phyloP scores from a whole-genome alignment of 30 jellyfish, hydroid and myxozoan species.

The Turritopsis dohrnii region DNA sequence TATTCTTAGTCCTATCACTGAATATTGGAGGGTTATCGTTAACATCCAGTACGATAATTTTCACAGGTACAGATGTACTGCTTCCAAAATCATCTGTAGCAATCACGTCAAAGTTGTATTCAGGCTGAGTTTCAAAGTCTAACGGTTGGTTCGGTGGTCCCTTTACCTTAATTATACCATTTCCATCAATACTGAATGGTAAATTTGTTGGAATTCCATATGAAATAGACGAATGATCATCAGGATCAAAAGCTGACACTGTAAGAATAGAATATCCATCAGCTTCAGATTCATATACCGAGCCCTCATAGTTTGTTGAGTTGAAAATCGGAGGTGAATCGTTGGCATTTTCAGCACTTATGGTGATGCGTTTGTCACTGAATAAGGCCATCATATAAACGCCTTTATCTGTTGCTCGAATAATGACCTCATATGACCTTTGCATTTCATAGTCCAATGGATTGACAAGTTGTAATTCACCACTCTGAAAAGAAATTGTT shows the following conservation, averaged over 20 bases:
- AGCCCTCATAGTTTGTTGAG: background rate
- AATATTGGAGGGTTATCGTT: conserved; percentile 76
- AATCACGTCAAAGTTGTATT: background rate
- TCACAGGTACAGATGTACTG: conserved; percentile 17
- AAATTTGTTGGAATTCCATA: background rate
- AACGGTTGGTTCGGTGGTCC: background rate
- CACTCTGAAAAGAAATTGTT: conserved; percentile 15
- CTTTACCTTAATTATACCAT: background rate
- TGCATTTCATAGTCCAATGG: background rate
- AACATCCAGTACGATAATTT: conserved; percentile 43
- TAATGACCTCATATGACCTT: background rate
- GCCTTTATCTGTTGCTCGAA: conserved; percentile 17
- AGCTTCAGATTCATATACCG: conserved; percentile 36
- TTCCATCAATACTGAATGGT: conserved; percentile 11
- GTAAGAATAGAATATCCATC: conserved; percentile 46
- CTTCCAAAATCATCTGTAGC: conserved; percentile 4
- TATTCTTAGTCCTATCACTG: conserved; percentile 16
- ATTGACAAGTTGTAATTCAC: conserved; percentile 17
- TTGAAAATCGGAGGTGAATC: background rate
- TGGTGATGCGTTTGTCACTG: background rate
- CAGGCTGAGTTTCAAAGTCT: background rate
- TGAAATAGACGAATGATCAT: background rate
- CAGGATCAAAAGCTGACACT: conserved; percentile 56
- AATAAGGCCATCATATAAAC: conserved; percentile 26
- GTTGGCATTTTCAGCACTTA: background rate